phyloP scores from a whole-genome alignment of 2,113 vertebrate genomes.

The Melanostigma gelatinosum region DNA sequence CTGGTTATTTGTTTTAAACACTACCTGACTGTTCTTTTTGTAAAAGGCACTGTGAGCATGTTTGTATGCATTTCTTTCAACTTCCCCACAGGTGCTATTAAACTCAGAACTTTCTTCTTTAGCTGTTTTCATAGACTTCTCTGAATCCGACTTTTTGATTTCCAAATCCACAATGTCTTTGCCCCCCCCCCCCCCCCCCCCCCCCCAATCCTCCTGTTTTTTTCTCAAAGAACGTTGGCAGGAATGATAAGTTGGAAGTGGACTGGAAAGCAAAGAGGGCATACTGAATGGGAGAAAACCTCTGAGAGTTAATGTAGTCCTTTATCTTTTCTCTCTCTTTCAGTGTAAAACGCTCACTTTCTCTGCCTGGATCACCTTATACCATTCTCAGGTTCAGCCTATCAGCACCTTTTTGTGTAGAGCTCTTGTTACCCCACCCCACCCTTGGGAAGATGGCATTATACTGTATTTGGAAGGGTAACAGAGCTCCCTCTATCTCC shows the following conservation, averaged over 20 bases:
- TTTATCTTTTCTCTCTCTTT: slow-evolving; percentile 66
- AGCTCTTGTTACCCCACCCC: slow-evolving; percentile 76
- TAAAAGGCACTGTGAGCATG: neutral
- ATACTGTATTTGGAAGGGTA: slow-evolving; percentile 81
- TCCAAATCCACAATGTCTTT: neutral
- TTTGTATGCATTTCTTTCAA: neutral
- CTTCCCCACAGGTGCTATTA: neutral
- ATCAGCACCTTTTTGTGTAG: slow-evolving; percentile 80
- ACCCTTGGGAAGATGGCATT: slow-evolving; percentile 82
- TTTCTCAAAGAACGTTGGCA: slow-evolving; percentile 45
- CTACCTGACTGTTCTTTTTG: neutral
- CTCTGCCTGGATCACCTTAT: slow-evolving; percentile 72
- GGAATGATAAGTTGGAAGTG: slow-evolving; percentile 39
- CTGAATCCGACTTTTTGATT: neutral
- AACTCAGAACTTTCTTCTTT: neutral
- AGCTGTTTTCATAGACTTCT: neutral
- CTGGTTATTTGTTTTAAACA: neutral
- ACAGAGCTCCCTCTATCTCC: slow-evolving; percentile 82
- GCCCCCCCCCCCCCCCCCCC: neutral
- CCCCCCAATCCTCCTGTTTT: slow-evolving; percentile 21
- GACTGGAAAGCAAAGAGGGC: slow-evolving; percentile 42
- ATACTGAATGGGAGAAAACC: slow-evolving; percentile 58
- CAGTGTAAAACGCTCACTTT: slow-evolving; percentile 69
- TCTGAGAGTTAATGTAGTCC: slow-evolving; percentile 66
- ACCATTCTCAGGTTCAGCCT: slow-evolving; percentile 74